Evolutionary conservation across 2,888 invertebrate species (phyloP), one percentile per base, ranked within the genome.

Genomic region (Zygogramma bicolorata): DNA sequence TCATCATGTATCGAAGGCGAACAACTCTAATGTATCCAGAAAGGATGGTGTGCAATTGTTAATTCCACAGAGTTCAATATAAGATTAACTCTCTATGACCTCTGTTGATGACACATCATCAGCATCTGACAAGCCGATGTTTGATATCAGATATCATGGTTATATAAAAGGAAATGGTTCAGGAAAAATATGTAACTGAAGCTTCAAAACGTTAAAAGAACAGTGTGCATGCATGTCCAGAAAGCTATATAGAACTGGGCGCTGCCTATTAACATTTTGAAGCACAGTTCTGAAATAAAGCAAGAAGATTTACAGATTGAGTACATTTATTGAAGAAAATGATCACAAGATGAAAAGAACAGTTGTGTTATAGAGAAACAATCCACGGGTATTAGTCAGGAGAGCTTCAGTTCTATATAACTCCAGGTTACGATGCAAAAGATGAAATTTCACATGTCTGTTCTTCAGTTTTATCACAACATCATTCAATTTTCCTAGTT

Each of bases 161-260:
- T 1, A 38, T 13, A 5, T 38, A 38, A 38, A 38, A n/a, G n/a
- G n/a, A n/a, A n/a, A 13, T 38, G 38, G 10, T 10, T 38, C 10
- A 38, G 38, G 38, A 13, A 38, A 1, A 38, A n/a, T 10, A 75
- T 70, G 62, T 75, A 84, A 84, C 86, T 83, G 83, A 83, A 85
- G 86, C 87, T 86, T 87, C 87, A 86, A 87, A 85, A 86, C 84
- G 85, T 86, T 84, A 83, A 53, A 80, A 69, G 69, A 79, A 78
- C 75, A 77, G 71, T 75, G 70, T 74, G 49, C 57, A 62, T 69
- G 75, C 75, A 77, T 74, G 77, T 78, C 74, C 71, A 77, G 77
- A 78, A 84, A 85, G 86, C 85, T 86, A 87, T 87, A 87, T 87
- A 87, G 87, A 87, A 87, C 87, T 87, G 86, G 84, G 82, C 82